These are phyloP conservation scores for Rotaria socialis DNA, from an alignment of 2,888 invertebrate genomes.

Conservation along the genomic window DNA sequence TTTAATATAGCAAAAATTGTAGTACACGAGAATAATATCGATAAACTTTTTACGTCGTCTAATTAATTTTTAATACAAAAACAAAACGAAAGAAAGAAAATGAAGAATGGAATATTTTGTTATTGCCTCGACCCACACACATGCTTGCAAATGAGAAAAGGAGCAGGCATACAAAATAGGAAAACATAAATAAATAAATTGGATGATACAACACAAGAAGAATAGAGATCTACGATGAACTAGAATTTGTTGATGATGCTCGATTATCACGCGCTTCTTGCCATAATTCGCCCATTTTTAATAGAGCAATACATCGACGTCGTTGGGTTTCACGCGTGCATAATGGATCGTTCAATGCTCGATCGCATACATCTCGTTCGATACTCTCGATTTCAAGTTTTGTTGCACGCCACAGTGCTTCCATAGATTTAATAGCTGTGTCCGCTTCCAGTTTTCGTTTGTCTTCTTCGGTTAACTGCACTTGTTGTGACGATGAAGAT, in stretches of 20 bases:
- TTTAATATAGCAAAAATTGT: not conserved
- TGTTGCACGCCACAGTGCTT: slow-evolving; percentile 24
- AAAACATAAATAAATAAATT: not conserved
- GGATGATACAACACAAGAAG: not conserved
- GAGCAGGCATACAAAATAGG: not conserved
- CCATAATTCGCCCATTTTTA: slow-evolving; percentile 31
- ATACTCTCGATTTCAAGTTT: slow-evolving; percentile 25
- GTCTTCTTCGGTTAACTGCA: not conserved
- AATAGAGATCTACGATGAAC: not conserved
- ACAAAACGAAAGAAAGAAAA: not conserved
- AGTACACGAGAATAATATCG: not conserved
- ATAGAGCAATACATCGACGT: not conserved
- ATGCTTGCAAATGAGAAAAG: not conserved
- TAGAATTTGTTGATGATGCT: not conserved
- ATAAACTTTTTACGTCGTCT: not conserved
- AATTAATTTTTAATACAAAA: not conserved
- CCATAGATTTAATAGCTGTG: not conserved
- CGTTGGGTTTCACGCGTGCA: not conserved
- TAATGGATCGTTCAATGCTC: not conserved
- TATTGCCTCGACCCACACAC: not conserved
- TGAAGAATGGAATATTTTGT: not conserved
- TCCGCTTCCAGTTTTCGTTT: slow-evolving; percentile 29
- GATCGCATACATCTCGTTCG: slow-evolving; percentile 28
- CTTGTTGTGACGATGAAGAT: not conserved
- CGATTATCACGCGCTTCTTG: not conserved